phyloP scores from a whole-genome alignment of 1,140 invertebrate species.

The Euura lappo region DNA sequence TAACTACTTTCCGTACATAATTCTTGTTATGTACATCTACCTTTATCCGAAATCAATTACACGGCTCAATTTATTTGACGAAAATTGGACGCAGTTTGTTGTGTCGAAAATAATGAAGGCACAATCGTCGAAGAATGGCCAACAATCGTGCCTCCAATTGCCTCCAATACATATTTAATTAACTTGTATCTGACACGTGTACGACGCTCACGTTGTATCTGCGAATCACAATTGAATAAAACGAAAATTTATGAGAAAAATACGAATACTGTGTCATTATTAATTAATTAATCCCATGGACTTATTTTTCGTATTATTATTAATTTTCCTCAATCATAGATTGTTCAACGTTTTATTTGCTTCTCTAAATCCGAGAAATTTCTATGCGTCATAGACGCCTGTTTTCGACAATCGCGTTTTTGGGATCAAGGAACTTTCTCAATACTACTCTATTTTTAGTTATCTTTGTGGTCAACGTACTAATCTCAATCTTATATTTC shows the following conservation, averaged over 20 bases:
- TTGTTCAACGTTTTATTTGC: too few relatives aligned
- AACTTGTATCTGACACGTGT: conserved; percentile 40
- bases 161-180: not conserved
- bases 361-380: too few relatives aligned
- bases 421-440: too few relatives aligned
- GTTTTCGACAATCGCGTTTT: too few relatives aligned
- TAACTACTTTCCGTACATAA: not conserved
- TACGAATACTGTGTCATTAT: too few relatives aligned
- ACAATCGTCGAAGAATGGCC: not conserved
- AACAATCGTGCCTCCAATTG: not conserved
- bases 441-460: too few relatives aligned
- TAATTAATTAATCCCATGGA: too few relatives aligned
- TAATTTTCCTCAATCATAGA: too few relatives aligned
- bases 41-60: conserved; percentile 15
- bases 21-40: conserved; percentile 9
- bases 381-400: too few relatives aligned
- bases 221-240: conserved; percentile 52
- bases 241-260: conserved; percentile 32
- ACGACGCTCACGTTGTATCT: conserved; percentile 50
- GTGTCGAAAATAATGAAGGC: not conserved
- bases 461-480: too few relatives aligned
- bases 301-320: too few relatives aligned
- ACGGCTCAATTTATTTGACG: conserved; percentile 12
- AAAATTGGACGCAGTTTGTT: conserved; percentile 19
- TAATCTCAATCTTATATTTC: too few relatives aligned